Evolutionary conservation across 37 sponge, comb jelly and placozoan species (phyloP), one percentile per base, ranked within the genome.

Genomic region (Hormiphora californensis): DNA sequence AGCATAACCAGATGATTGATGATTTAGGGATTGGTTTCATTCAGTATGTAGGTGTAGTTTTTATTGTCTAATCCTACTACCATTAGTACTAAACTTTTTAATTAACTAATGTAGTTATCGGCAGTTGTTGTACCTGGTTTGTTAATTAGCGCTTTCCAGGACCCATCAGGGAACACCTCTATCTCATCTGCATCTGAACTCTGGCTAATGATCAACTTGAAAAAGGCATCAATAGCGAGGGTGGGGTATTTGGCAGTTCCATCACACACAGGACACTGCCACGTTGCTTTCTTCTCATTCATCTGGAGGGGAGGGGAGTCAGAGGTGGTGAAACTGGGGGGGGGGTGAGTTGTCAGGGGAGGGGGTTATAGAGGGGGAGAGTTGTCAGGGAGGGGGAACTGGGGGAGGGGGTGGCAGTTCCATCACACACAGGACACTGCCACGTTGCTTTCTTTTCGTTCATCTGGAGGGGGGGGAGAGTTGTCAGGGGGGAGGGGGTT

Each of bases 231-330:
- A 49, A 95, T 88, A 7, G 93, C 57, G 17, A 95, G 88, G 27
- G 87, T 88, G 0, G 65, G 67, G 5, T 87, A 69, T 0, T 87
- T 90, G 12, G 93, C 91, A 11, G 89, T 57, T 53, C 88, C 90
- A 44, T 95, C 93, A 90, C 96, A 95, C 15, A 95, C 93, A 36
- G 92, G 93, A 90, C 96, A 95, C 30, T 92, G 87, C 96, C 96
- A 95, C 54, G 90, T 90, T 0, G 96, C 88, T 59, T 92, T 91
- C 90, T 92, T 91, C 46, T 73, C 81, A 19, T 73, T 73, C 81
- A 73, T 73, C 81, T 73, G 81, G 5, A 46, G 51, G 8, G 51
- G 51, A 46, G 51, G 8, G 51, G 51, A 46, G 51, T 46, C 11
- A 46, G 51, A 17, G 51, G 51, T 46, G 51, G 12, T 12, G 12